Percentiles rank a stretch among this genome's conserved stretches.
phyloP scores from a whole-genome alignment of 2,797 vertebrate species.

The Pygocentrus nattereri region DNA sequence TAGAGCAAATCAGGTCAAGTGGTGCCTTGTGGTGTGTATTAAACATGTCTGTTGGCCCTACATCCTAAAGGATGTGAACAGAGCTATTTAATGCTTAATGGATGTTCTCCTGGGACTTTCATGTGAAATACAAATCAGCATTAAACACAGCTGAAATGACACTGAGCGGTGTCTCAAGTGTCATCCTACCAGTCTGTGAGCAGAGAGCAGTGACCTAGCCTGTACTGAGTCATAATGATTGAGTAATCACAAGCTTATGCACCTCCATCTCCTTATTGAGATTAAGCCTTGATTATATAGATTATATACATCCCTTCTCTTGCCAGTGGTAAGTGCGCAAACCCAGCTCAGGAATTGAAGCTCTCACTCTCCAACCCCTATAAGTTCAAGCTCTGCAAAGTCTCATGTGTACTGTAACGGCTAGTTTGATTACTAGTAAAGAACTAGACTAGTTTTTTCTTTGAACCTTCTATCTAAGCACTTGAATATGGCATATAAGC shows the following conservation, averaged over 20 bases:
- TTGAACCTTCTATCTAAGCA: no score
- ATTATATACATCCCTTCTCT: background rate
- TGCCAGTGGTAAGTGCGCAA: background rate
- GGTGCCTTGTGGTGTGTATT: background rate
- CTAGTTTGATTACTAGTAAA: no score
- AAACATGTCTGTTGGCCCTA: background rate
- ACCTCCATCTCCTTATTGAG: background rate
- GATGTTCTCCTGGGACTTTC: conserved; percentile 9
- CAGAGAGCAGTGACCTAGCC: background rate
- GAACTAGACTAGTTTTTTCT: no score
- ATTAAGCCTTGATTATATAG: background rate
- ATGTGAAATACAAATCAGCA: background rate
- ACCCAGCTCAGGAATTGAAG: background rate
- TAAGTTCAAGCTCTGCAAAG: background rate
- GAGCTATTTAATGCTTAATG: background rate
- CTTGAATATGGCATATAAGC: no score
- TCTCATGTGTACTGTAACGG: no score
- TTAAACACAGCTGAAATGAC: background rate
- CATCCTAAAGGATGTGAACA: background rate
- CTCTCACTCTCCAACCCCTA: background rate
- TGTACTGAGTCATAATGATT: background rate
- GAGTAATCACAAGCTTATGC: background rate
- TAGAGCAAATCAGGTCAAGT: conserved; percentile 9
- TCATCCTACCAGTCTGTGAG: background rate
- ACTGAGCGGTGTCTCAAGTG: background rate